Conservation (phyloP, 2,888 invertebrate species). For the Epinotia ramella region DNA sequence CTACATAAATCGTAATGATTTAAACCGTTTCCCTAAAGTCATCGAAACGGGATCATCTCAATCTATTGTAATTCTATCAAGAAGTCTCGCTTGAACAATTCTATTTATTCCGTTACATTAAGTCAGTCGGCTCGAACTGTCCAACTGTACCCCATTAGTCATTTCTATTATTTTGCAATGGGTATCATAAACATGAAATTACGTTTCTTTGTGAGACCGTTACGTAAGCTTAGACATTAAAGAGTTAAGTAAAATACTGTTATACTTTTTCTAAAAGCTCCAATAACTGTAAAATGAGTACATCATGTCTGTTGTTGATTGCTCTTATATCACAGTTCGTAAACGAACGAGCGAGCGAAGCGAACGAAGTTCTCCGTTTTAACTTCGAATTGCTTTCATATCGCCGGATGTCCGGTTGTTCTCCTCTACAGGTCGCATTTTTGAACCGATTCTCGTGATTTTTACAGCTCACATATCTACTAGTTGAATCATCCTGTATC, state of each 20-base stretch:
- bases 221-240: neutral
- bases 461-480: too few relatives aligned
- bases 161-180: constrained; percentile 30
- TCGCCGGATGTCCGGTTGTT: too few relatives aligned
- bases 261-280: neutral
- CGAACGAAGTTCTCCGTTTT: too few relatives aligned
- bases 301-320: too few relatives aligned
- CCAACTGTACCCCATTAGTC: constrained; percentile 40
- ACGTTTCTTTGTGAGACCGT: constrained; percentile 14
- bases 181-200: constrained; percentile 31
- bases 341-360: too few relatives aligned
- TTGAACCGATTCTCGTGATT: too few relatives aligned
- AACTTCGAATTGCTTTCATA: too few relatives aligned
- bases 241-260: neutral
- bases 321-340: too few relatives aligned
- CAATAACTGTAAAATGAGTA: too few relatives aligned
- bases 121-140: constrained; percentile 36
- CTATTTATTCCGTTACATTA: constrained; percentile 42
- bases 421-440: too few relatives aligned
- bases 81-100: constrained; percentile 38
- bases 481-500: too few relatives aligned
- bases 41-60: constrained; percentile 40
- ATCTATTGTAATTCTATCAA: constrained; percentile 36
- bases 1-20: constrained; percentile 29
- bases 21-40: constrained; percentile 10